Base-by-base conservation (phyloP, 2,797 vertebrate species). In the Anolis apletophallus region DNA sequence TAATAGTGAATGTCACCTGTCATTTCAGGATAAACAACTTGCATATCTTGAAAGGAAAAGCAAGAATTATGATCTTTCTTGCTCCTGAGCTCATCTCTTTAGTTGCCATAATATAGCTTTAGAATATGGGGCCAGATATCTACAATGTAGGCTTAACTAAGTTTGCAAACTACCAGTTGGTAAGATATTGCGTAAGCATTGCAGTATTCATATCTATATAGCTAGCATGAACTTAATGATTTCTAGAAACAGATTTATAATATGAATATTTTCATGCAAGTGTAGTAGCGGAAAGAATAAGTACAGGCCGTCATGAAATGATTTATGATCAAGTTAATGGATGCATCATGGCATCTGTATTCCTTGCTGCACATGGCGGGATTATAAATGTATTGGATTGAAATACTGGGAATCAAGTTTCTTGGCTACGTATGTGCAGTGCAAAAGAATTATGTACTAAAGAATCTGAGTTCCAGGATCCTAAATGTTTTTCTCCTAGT, bases 301-400 rank as follows among this genome's bases (percentile, higher is more conserved):
- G 88, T 88, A 80, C 88, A 40, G 86, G 90, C 89, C 9, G n/a
- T 85, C 88, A 90, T 76, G 80, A 14, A 67, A 85, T 79, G 81
- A 94, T 92, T 93, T 93, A 92, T 93, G 90, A 93, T 94, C 91
- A 90, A 93, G 91, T 89, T 95, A 92, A 93, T 88, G 86, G 87
- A 93, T 92, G 87, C 67, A 90, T 89, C 92, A 89, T 88, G 82
- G 86, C 86, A 90, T 93, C 88, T 91, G 88, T 91, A 91, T 93
- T 93, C 93, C 91, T 91, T 84, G 50, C 92, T 40, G 89, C 85
- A 87, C 83, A 87, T 3, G 86, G 76, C 0, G 0, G 69, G 82
- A 88, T 89, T 90, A 88, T 91, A 92, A 84, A 86, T 91, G 90
- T 90, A 92, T 90, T 92, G 74, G 40, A 94, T 87, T 94, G 77